Evolutionary conservation across 30 jellyfish, hydroid and myxozoan species (phyloP).

Genomic region (Turritopsis dohrnii): DNA sequence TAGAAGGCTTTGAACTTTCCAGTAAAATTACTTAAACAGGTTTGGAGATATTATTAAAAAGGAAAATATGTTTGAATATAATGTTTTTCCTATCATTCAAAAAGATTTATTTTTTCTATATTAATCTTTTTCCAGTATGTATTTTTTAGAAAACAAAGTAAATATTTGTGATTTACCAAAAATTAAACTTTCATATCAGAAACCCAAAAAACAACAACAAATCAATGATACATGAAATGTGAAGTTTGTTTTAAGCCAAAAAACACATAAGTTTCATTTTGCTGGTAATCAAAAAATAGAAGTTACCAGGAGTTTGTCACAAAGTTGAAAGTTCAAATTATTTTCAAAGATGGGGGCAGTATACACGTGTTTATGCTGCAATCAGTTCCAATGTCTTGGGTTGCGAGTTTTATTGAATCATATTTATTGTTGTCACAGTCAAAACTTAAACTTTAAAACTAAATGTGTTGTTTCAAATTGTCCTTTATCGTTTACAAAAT

Average conservation of each 20-base stretch:
- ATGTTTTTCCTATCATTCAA: not conserved
- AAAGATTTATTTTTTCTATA: not conserved
- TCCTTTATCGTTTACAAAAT: not conserved
- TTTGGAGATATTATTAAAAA: not conserved
- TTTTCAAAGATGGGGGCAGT: not conserved
- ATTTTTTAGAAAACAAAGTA: not conserved
- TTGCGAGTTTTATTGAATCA: not conserved
- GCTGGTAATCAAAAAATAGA: not conserved
- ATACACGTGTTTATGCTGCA: not conserved
- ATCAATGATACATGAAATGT: not conserved
- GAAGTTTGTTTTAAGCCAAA: not conserved
- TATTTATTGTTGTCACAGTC: not conserved
- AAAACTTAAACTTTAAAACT: not conserved
- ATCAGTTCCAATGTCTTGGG: not conserved
- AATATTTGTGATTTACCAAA: not conserved
- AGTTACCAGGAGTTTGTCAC: not conserved
- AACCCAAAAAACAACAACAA: not conserved
- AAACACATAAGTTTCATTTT: not conserved
- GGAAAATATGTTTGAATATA: not conserved
- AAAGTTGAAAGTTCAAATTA: not conserved
- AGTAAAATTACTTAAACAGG: not conserved
- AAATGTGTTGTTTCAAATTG: not conserved
- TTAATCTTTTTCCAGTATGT: not conserved
- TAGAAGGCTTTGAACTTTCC: not conserved
- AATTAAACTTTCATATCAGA: not conserved